These are phyloP conservation scores for Tryphoninae sp. DNA, from an alignment of 2,888 invertebrate genomes.

Conservation along the genomic window DNA sequence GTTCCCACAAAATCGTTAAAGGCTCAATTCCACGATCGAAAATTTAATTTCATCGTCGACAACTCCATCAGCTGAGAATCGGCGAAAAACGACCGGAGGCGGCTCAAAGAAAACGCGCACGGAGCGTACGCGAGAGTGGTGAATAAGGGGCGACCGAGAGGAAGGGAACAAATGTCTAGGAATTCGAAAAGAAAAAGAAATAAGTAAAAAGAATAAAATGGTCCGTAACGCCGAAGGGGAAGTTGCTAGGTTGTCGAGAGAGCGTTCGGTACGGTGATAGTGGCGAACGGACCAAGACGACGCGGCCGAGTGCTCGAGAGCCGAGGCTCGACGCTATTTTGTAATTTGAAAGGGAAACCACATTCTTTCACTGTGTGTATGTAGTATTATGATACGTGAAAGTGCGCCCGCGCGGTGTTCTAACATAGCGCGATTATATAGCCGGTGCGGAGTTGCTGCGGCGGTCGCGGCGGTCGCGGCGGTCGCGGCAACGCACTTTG, in stretches of 20 bases:
- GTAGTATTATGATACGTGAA: constrained; percentile 81
- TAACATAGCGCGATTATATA: constrained; percentile 56
- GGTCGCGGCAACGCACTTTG: constrained; percentile 35
- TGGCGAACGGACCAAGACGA: constrained; percentile 43
- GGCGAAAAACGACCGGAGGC: too few relatives aligned
- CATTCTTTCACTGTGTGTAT: constrained; percentile 79
- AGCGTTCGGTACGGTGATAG: not conserved
- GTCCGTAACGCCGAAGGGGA: constrained; percentile 52
- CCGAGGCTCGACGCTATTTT: constrained; percentile 74
- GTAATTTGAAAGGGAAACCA: constrained; percentile 81
- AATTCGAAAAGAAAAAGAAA: constrained; percentile 38
- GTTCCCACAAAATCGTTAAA: too few relatives aligned
- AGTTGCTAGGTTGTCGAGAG: constrained; percentile 40
- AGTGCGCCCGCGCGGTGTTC: constrained; percentile 74
- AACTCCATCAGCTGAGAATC: too few relatives aligned
- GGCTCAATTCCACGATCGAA: too few relatives aligned
- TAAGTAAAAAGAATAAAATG: constrained; percentile 39
- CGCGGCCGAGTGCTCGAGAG: constrained; percentile 52
- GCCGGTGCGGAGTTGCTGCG: constrained; percentile 8
- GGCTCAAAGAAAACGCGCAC: not conserved
- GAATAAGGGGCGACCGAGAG: constrained; percentile 26
- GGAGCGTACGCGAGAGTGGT: not conserved
- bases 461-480: not conserved
- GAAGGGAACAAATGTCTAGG: constrained; percentile 42
- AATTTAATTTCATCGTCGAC: too few relatives aligned